Conservation (phyloP, 1,140 invertebrate species). For the Penaeus vannamei region DNA sequence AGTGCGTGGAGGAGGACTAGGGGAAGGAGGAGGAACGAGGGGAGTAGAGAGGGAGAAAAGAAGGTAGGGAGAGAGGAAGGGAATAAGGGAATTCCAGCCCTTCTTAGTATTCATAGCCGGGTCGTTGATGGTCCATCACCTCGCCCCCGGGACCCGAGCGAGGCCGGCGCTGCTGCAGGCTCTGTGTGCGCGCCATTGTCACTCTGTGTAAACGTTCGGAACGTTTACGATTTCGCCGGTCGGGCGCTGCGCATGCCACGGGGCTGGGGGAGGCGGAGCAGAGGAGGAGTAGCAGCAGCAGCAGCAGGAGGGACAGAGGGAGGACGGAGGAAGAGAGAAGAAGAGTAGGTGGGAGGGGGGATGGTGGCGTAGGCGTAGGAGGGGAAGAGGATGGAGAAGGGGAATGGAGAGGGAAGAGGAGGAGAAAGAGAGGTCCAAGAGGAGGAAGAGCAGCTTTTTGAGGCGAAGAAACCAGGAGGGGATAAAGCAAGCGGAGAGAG, state of each 20-base stretch:
- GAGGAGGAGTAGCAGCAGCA: neutral
- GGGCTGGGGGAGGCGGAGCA: neutral
- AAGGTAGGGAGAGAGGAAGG: no score
- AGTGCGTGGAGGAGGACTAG: neutral
- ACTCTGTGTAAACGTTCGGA: no score
- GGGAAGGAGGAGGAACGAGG: neutral
- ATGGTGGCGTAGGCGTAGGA: neutral
- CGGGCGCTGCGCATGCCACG: neutral
- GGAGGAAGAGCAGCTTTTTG: neutral
- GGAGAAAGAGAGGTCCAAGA: neutral
- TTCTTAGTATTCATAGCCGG: no score
- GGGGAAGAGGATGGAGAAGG: neutral
- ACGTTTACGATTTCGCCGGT: no score
- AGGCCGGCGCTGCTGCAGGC: no score
- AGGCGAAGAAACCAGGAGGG: neutral
- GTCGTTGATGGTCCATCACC: no score
- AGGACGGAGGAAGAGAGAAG: neutral
- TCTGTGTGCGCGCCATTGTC: no score
- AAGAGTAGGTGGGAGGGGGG: no score
- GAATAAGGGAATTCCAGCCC: no score
- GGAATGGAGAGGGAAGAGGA: no score
- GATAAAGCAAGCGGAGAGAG: neutral
- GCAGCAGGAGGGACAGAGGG: neutral
- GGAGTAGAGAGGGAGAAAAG: constrained; percentile 8
- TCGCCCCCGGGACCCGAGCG: no score